Base-by-base conservation (phyloP, 2,888 invertebrate species). In the Drymonia ruficornis region DNA sequence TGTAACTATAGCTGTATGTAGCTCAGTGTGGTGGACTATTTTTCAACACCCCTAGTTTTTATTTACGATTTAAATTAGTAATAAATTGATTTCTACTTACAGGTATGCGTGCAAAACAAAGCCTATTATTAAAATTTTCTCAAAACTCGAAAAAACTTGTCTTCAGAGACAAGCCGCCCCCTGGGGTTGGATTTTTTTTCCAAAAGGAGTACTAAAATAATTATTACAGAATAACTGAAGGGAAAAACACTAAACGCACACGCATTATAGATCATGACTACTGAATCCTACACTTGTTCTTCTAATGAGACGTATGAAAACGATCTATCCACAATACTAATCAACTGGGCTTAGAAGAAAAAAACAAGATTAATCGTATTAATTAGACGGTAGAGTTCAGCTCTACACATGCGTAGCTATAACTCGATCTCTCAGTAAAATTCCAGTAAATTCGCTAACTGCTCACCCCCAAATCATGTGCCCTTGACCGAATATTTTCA, bases 341-440 rank as follows among this genome's bases (percentile, higher is more conserved):
- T 19, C 19, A 43, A 43, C 19, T 43, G 13, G 23, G 45, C 46
- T 55, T 53, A 50, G 42, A 57, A 63, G 59, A 71, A 68, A 71
- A 68, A 66, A 70, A 68, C 64, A 68, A 63, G 67, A 67, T 67
- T 74, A 77, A 76, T 78, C 59, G 65, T 57, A 72, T 76, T 76
- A 79, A 76, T 78, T 76, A 71, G 61, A 63, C 64, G 59, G 54
- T 53, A 70, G 62, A 64, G 63, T 67, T 64, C 62, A 61, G 68
- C 62, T 57, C 65, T 63, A 55, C 56, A 63, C 67, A 72, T 72
- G 57, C 54, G 58, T 31, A 50, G 55, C 59, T 62, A 65, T 70
- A 75, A 56, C 62, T 71, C 59, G 56, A 19, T n/a, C 50, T 40
- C 44, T 34, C 40, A 23, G 49, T 47, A 58, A 59, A 55, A 60